Conservation (phyloP, 2,113 vertebrate genomes). For the Dolichotis patagonum region DNA sequence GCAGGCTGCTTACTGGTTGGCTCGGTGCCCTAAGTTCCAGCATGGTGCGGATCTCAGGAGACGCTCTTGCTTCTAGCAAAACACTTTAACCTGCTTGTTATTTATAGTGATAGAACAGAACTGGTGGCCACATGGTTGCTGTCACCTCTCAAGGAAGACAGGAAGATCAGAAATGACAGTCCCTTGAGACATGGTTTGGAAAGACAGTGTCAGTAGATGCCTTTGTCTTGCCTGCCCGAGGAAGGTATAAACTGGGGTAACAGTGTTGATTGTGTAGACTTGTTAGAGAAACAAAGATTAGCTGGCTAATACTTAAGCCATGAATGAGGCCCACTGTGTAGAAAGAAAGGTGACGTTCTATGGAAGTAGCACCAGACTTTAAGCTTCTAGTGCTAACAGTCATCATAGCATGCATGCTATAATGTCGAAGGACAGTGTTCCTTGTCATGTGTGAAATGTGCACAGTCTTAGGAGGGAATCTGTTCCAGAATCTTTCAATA, state of each 20-base stretch:
- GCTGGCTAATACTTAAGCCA: neutral
- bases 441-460: neutral
- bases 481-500: constrained; percentile 30
- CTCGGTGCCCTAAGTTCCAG: too few species aligned
- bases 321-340: neutral
- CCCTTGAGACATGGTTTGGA: neutral
- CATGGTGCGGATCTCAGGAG: too few species aligned
- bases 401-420: neutral
- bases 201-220: neutral
- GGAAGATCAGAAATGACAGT: neutral
- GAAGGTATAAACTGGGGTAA: neutral
- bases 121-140: neutral
- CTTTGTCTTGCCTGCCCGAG: neutral
- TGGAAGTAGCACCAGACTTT: neutral
- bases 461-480: neutral
- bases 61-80: too few species aligned
- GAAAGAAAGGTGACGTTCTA: neutral
- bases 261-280: neutral
- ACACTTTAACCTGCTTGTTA: neutral
- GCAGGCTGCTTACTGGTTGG: too few species aligned
- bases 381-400: neutral
- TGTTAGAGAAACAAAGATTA: neutral
- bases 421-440: neutral
- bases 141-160: neutral
- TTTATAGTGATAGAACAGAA: neutral